A percentile compares a stretch with the other conserved stretches of the same genome.
Conservation (phyloP, 2,888 invertebrate species). For the Pecten maximus region DNA sequence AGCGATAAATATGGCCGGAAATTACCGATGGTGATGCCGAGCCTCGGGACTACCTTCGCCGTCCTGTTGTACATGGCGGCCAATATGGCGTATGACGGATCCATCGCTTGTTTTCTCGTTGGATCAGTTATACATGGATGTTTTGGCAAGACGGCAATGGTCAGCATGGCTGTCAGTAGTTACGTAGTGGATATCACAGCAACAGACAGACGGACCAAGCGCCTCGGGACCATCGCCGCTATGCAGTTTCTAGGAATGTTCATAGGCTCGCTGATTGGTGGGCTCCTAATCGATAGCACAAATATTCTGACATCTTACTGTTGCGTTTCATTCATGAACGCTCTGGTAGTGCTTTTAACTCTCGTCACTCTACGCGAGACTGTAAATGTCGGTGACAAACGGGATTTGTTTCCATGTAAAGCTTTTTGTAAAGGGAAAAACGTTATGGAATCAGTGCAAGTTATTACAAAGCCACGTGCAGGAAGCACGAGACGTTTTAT, state of each 20-base stretch:
- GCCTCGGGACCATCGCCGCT: conserved; percentile 76
- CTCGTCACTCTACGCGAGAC: conserved; percentile 70
- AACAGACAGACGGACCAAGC: conserved; percentile 71
- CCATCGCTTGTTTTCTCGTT: conserved; percentile 69
- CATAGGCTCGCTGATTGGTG: conserved; percentile 76
- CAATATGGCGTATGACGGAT: conserved; percentile 60
- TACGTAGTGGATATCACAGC: conserved; percentile 78
- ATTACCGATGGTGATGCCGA: conserved; percentile 75
- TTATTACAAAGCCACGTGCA: conserved; percentile 69
- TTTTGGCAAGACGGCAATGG: conserved; percentile 79
- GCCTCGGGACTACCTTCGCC: conserved; percentile 77
- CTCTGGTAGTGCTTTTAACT: conserved; percentile 69
- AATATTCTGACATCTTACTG: conserved; percentile 72
- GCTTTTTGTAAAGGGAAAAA: conserved; percentile 65
- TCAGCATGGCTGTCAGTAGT: conserved; percentile 80
- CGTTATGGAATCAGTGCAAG: conserved; percentile 73
- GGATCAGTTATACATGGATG: conserved; percentile 77
- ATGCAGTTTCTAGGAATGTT: conserved; percentile 81
- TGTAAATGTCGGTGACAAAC: conserved; percentile 61
- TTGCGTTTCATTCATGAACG: conserved; percentile 71
- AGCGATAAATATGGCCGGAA: conserved; percentile 80
- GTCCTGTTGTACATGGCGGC: conserved; percentile 75
- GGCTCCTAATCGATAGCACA: conserved; percentile 68
- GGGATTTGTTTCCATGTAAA: conserved; percentile 61
- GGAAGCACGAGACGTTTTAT: conserved; percentile 69